phyloP scores from a whole-genome alignment of 2,888 invertebrate genomes.

The Homarus gammarus region DNA sequence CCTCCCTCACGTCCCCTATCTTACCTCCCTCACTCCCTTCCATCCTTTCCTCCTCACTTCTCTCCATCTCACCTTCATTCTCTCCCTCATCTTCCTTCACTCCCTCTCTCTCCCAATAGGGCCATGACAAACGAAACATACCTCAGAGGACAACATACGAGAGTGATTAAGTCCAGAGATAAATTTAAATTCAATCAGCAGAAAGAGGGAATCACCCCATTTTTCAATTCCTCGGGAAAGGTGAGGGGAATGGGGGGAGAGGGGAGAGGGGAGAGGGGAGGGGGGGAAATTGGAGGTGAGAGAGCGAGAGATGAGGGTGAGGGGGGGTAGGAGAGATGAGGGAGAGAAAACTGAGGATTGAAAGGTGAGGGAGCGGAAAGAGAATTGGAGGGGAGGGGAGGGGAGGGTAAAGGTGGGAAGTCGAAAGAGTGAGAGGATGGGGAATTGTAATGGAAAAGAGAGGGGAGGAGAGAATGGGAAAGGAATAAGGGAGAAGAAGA shows the following conservation, averaged over 20 bases:
- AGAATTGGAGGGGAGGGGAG: too few relatives aligned
- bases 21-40: not conserved
- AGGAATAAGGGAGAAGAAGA: too few relatives aligned
- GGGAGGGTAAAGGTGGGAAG: too few relatives aligned
- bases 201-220: slow-evolving; percentile 59
- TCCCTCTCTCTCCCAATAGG: not conserved
- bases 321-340: too few relatives aligned
- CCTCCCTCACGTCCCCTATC: not conserved
- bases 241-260: not conserved
- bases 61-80: not conserved
- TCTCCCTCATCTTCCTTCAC: not conserved
- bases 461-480: too few relatives aligned
- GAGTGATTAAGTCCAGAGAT: slow-evolving; percentile 60
- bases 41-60: not conserved
- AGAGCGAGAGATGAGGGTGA: not conserved
- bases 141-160: slow-evolving; percentile 33
- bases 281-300: not conserved
- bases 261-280: slow-evolving; percentile 8
- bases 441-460: too few relatives aligned
- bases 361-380: too few relatives aligned
- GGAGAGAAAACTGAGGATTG: too few relatives aligned
- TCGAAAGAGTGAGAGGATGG: too few relatives aligned
- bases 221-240: slow-evolving; percentile 50
- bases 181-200: slow-evolving; percentile 66
- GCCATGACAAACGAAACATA: slow-evolving; percentile 49